phyloP scores from a whole-genome alignment of 2,113 vertebrate genomes.

The Elgaria multicarinata region DNA sequence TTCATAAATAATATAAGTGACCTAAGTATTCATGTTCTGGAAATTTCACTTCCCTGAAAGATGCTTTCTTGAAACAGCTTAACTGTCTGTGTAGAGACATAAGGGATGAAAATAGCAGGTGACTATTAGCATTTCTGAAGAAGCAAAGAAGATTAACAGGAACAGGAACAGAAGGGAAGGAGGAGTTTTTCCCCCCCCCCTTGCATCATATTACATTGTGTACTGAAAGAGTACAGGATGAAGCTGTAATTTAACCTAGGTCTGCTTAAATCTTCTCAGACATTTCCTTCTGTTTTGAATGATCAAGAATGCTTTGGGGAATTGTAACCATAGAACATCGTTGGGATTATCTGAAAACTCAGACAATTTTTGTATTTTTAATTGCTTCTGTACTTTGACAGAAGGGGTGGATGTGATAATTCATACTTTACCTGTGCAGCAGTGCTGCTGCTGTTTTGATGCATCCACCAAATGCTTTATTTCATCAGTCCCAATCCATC shows the following conservation, averaged over 20 bases:
- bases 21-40: not conserved
- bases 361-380: conserved; percentile 20
- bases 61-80: not conserved
- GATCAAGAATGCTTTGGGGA: not conserved
- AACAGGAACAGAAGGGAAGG: conserved; percentile 71
- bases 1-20: not conserved
- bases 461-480: not conserved
- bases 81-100: conserved; percentile 12
- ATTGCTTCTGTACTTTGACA: conserved; percentile 28
- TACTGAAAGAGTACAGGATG: conserved; percentile 12
- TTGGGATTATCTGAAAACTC: conserved; percentile 21
- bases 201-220: conserved; percentile 59
- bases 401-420: conserved; percentile 6
- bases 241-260: conserved; percentile 62
- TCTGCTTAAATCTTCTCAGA: conserved; percentile 29
- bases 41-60: not conserved
- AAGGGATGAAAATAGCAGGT: conserved; percentile 16
- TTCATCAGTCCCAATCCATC: not conserved
- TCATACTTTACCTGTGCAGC: not conserved
- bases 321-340: conserved; percentile 27
- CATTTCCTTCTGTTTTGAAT: conserved; percentile 19
- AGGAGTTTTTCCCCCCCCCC: conserved; percentile 44
- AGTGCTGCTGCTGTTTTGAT: not conserved
- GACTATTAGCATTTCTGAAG: conserved; percentile 56
- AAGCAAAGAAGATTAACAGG: conserved; percentile 62